These are phyloP conservation scores for Tetrapedia diversipes DNA, from an alignment of 2,888 invertebrate genomes.

Conservation along the genomic window DNA sequence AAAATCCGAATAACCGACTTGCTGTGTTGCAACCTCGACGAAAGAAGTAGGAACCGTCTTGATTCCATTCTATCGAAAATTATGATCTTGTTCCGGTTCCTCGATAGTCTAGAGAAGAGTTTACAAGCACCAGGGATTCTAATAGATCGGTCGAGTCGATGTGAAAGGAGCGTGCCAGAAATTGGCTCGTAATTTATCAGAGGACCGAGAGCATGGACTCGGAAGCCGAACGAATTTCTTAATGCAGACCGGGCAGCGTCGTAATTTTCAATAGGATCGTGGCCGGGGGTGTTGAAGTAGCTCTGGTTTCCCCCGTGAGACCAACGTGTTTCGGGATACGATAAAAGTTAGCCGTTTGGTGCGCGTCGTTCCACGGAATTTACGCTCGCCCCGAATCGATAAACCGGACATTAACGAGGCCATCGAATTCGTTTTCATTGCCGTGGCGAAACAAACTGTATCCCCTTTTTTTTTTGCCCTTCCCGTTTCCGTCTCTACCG, in stretches of 20 bases:
- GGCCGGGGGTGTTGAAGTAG: conserved; percentile 55
- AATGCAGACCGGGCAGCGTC: conserved; percentile 53
- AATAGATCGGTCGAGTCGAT: conserved; percentile 10
- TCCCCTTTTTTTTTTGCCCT: conserved; percentile 32
- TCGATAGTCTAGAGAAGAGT: neutral
- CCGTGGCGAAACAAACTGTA: conserved; percentile 74
- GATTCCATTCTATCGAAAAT: no score
- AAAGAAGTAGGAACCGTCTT: no score
- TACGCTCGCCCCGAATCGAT: conserved; percentile 75
- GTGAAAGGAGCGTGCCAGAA: conserved; percentile 40
- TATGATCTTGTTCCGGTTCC: no score
- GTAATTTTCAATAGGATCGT: conserved; percentile 63
- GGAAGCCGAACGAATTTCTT: conserved; percentile 67
- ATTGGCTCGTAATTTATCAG: conserved; percentile 63
- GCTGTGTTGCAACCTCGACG: no score
- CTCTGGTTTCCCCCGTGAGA: conserved; percentile 43
- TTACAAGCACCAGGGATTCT: neutral
- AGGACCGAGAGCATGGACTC: conserved; percentile 35
- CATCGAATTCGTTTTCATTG: conserved; percentile 77
- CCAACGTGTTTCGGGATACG: neutral
- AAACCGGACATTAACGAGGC: conserved; percentile 80
- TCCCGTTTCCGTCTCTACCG: neutral
- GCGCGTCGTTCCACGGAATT: conserved; percentile 58
- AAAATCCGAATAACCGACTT: conserved; percentile 48
- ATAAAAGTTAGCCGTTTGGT: conserved; percentile 35